Base-by-base conservation (phyloP, 2,888 invertebrate species). In the Thyatira batis region DNA sequence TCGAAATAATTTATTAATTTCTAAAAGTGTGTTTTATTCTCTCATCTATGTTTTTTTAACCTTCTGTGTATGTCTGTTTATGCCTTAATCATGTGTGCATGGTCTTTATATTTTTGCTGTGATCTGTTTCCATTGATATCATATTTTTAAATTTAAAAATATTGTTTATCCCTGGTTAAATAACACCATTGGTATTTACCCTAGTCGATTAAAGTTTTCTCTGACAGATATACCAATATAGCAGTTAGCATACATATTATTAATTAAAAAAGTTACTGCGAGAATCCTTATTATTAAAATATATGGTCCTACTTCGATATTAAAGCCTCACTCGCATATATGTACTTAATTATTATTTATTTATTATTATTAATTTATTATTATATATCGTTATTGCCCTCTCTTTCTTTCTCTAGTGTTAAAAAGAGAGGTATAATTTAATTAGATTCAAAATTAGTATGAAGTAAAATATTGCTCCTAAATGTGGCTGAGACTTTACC, bases 51-150 rank as follows among this genome's bases (percentile, higher is more conserved):
- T 48, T 17, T 48, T 21, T 23, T 6, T n/a, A 27, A 4, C 25
- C 48, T 3, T 25, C n/a, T 48, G 46, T 48, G 46, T 48, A 25
- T 13, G 27, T 48, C 53, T 64, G 46, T 66, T 62, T 61, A 58
- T 62, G 73, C 71, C 71, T 70, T 51, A 59, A 49, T 53, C 50
- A 55, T 62, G 67, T 68, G 66, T 71, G 77, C 76, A 79, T 79
- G 78, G 65, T 69, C n/a, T 71, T 50, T 57, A 54, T 66, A 60
- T 67, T 69, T 65, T 61, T 70, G 58, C 57, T 69, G 69, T 67
- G 61, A 55, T 45, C 20, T 50, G 13, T 13, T 30, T 2, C n/a
- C 13, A 13, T 13, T 1, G 13, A 33, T 13, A 13, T 1, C 3
- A 11, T 49, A 51, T n/a, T 50, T 50, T 46, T 21, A 49, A 51